These are phyloP conservation scores for Anas bahamensis DNA, from an alignment of 2,797 vertebrate genomes.

Conservation along the genomic window DNA sequence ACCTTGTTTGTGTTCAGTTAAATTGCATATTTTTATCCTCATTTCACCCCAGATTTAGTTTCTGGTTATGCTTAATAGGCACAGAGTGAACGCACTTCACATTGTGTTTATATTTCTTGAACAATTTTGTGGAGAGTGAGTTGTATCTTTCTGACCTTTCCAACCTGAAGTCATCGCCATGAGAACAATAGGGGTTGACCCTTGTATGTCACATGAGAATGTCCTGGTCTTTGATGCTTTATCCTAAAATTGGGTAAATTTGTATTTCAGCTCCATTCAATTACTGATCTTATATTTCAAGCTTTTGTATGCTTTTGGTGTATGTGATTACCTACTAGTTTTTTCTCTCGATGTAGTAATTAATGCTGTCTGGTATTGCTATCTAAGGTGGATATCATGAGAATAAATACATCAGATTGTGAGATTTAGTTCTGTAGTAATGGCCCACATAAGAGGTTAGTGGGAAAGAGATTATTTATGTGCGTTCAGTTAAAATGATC, in stretches of 20 bases:
- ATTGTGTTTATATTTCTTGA: not conserved
- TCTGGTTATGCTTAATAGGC: not conserved
- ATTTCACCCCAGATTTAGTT: not conserved
- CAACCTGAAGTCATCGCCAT: not conserved
- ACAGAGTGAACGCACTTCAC: not conserved
- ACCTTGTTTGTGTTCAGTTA: not conserved
- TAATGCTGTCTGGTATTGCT: not conserved
- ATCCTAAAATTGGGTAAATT: not conserved
- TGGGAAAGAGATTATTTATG: not conserved
- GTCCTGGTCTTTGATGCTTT: not conserved
- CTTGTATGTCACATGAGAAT: not conserved
- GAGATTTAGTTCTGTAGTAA: not conserved
- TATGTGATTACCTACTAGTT: not conserved
- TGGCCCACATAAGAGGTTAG: not conserved
- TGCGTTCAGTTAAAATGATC: conserved; percentile 10
- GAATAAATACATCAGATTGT: not conserved
- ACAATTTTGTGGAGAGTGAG: not conserved
- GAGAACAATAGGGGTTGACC: not conserved
- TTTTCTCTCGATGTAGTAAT: not conserved
- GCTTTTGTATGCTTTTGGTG: not conserved
- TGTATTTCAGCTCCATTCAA: not conserved
- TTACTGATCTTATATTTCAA: not conserved
- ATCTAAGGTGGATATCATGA: not conserved
- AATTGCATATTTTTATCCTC: not conserved
- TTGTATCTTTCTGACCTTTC: not conserved